A percentile compares a stretch with the other conserved stretches of the same genome.
phyloP scores from a whole-genome alignment of 2,113 vertebrate species.

The Calidris pugnax region DNA sequence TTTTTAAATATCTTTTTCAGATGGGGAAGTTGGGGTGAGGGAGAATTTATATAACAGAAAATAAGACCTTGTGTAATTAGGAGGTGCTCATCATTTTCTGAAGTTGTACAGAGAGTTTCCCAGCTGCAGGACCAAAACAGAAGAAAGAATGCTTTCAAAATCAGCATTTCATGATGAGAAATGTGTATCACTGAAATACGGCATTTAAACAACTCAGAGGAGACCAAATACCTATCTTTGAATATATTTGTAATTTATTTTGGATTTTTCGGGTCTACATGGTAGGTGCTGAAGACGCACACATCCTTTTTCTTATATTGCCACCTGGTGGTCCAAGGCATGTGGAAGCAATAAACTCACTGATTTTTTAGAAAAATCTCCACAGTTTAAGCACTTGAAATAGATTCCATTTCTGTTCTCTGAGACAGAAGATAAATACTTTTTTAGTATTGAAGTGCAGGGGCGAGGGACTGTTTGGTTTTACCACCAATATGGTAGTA shows the following conservation, averaged over 20 bases:
- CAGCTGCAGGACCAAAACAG: not conserved
- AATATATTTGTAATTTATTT: not conserved
- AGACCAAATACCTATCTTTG: not conserved
- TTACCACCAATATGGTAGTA: not conserved
- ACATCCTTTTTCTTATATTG: constrained; percentile 52
- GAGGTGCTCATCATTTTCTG: not conserved
- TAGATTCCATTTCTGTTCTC: not conserved
- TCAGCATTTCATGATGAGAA: not conserved
- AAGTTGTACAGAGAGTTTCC: not conserved
- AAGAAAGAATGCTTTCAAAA: not conserved
- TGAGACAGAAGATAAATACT: not conserved
- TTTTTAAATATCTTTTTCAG: not conserved
- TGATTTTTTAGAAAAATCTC: not conserved
- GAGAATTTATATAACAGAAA: not conserved
- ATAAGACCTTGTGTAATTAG: not conserved
- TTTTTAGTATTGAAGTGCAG: not conserved
- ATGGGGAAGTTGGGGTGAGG: not conserved
- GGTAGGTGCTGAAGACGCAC: not conserved
- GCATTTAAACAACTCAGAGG: not conserved
- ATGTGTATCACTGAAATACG: not conserved
- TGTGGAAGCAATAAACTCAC: not conserved
- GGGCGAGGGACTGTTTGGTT: not conserved
- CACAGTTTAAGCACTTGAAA: not conserved
- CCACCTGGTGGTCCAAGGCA: constrained; percentile 50
- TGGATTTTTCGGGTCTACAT: not conserved